Percentiles rank a stretch among this genome's conserved stretches.
Conservation (phyloP, 1,140 invertebrate species). For the Neodiprion pinetum region DNA sequence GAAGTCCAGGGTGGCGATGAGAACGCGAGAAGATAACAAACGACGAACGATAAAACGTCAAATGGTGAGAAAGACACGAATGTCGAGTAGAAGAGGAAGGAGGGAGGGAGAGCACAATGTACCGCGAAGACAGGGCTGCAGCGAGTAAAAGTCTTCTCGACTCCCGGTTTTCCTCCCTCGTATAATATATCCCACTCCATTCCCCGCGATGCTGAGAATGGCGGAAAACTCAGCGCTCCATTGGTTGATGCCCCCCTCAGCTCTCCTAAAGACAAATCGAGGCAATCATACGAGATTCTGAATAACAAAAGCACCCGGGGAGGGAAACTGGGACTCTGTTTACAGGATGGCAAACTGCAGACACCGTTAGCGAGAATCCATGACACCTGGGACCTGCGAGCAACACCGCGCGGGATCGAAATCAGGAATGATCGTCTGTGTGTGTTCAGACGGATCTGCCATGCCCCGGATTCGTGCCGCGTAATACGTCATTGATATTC, state of each 20-base stretch:
- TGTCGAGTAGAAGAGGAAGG: neutral
- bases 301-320: constrained; percentile 30
- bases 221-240: constrained; percentile 12
- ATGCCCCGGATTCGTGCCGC: neutral
- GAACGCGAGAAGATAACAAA: constrained; percentile 6
- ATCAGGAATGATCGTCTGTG: neutral
- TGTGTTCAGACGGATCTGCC: neutral
- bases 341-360: constrained; percentile 26
- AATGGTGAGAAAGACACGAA: constrained; percentile 8
- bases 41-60: constrained; percentile 10
- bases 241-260: constrained; percentile 9
- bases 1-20: neutral
- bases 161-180: neutral
- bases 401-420: neutral
- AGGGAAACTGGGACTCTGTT: constrained; percentile 16
- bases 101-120: neutral
- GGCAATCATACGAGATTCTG: constrained; percentile 30
- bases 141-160: neutral
- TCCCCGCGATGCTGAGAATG: neutral
- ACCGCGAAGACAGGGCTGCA: neutral
- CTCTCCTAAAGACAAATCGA: constrained; percentile 27
- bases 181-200: constrained; percentile 3
- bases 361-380: constrained; percentile 31
- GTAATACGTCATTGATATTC: neutral
- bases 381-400: constrained; percentile 25